Conservation (phyloP, 2,113 vertebrate genomes). For the Oreotragus oreotragus region DNA sequence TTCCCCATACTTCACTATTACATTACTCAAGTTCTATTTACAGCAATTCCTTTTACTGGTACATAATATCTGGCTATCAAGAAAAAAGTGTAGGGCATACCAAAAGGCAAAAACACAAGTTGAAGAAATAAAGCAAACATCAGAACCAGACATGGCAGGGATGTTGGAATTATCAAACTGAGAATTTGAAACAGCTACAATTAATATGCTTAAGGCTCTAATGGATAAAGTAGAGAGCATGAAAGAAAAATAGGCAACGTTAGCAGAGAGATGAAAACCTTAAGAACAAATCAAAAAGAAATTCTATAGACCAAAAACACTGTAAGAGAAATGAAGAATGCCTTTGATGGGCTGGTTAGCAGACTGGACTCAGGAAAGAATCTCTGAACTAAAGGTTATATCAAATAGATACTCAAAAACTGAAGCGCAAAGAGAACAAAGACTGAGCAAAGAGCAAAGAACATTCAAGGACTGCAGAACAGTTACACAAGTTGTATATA, state of each 20-base stretch:
- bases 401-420: neutral
- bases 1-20: neutral
- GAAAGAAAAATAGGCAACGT: neutral
- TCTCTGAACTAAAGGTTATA: neutral
- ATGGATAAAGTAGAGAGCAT: neutral
- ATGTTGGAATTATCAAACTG: neutral
- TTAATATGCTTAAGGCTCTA: neutral
- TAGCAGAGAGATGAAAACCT: neutral
- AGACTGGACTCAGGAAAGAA: neutral
- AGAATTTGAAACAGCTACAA: neutral
- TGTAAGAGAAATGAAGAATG: neutral
- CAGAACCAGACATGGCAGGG: neutral
- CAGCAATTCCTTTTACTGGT: neutral
- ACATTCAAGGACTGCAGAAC: neutral
- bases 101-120: neutral
- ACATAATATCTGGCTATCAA: neutral
- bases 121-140: neutral
- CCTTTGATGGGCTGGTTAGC: neutral
- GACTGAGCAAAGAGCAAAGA: neutral
- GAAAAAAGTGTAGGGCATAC: neutral
- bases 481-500: neutral
- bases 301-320: neutral
- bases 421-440: neutral
- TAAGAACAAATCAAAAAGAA: neutral
- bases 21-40: neutral